These are phyloP conservation scores for Ceriagrion tenellum DNA, from an alignment of 2,888 invertebrate species.

Conservation along the genomic window DNA sequence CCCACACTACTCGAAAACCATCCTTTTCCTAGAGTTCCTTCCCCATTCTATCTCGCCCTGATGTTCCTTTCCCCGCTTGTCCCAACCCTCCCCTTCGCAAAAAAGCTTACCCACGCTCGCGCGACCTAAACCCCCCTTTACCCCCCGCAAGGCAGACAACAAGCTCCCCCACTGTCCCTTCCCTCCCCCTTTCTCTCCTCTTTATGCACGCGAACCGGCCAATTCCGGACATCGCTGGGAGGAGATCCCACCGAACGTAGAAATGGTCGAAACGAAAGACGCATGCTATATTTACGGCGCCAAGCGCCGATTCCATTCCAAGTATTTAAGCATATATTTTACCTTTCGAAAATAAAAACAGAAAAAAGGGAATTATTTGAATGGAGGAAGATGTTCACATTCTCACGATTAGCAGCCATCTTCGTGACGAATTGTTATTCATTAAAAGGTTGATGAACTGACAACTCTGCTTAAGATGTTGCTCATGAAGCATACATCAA, in stretches of 20 bases:
- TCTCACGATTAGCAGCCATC: neutral
- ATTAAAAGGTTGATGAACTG: neutral
- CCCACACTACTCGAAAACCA: neutral
- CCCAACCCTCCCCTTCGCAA: neutral
- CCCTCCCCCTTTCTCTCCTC: neutral
- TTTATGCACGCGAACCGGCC: constrained; percentile 28
- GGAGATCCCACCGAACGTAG: neutral
- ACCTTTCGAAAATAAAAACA: neutral
- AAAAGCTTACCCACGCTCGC: neutral
- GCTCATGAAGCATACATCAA: too few species aligned
- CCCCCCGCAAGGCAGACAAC: too few species aligned
- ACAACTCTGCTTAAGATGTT: too few species aligned
- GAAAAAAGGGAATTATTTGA: neutral
- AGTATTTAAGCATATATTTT: neutral
- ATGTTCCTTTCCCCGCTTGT: neutral
- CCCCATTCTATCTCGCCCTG: neutral
- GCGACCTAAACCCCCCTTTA: too few species aligned
- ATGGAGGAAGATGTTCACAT: neutral
- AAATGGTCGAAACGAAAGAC: neutral
- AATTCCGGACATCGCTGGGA: neutral
- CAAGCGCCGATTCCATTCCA: neutral
- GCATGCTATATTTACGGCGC: neutral
- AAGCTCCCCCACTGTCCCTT: neutral
- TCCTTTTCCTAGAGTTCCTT: neutral
- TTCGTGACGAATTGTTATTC: neutral